These are phyloP conservation scores for Apolygus lucorum DNA, from an alignment of 1,140 invertebrate genomes.

Conservation along the genomic window DNA sequence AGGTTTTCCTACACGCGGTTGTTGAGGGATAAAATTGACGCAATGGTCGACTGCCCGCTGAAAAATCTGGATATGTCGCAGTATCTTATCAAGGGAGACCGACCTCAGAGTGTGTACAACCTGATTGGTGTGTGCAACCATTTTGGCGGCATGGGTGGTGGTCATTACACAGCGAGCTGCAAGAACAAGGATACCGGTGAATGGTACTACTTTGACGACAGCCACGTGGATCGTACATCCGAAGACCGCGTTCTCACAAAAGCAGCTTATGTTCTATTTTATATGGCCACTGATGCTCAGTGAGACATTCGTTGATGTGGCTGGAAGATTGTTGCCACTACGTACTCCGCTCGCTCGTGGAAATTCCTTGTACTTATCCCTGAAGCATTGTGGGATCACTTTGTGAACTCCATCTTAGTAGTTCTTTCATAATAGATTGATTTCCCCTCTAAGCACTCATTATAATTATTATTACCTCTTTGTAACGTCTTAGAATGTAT, in stretches of 20 bases:
- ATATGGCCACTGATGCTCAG: background rate
- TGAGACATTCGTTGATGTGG: too few relatives aligned
- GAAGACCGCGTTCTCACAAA: background rate
- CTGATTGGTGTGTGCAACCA: constrained; percentile 50
- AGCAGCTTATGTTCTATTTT: constrained; percentile 20
- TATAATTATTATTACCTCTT: too few relatives aligned
- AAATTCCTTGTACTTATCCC: too few relatives aligned
- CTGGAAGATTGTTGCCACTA: too few relatives aligned
- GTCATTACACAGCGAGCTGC: constrained; percentile 49
- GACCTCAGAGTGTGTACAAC: constrained; percentile 42
- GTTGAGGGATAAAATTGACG: constrained; percentile 46
- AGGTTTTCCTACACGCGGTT: constrained; percentile 43
- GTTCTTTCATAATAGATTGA: too few relatives aligned
- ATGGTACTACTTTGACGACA: constrained; percentile 57
- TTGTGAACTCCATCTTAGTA: too few relatives aligned
- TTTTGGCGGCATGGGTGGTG: constrained; percentile 45
- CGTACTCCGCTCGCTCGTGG: too few relatives aligned
- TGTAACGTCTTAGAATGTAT: too few relatives aligned
- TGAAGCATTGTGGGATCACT: too few relatives aligned
- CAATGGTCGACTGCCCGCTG: constrained; percentile 45
- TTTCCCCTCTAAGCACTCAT: too few relatives aligned
- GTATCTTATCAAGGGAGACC: constrained; percentile 36
- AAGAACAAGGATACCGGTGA: constrained; percentile 42
- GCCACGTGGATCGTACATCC: constrained; percentile 37
- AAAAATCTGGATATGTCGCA: constrained; percentile 42